phyloP scores from a whole-genome alignment of 2,113 vertebrate species.

The Spheniscus mendiculus region DNA sequence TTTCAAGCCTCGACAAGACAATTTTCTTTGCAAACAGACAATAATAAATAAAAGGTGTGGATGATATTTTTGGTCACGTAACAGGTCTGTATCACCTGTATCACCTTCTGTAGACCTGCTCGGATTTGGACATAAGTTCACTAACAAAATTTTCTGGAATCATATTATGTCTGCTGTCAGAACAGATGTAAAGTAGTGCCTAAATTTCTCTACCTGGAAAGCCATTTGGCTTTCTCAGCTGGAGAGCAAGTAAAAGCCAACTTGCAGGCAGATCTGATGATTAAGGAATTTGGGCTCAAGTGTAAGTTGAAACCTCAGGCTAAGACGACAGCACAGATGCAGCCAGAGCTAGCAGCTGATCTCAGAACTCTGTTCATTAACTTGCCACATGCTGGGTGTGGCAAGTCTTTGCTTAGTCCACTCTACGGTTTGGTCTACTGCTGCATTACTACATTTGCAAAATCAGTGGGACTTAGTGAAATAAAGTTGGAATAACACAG shows the following conservation, averaged over 20 bases:
- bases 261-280: background rate
- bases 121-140: background rate
- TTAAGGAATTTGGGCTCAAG: background rate
- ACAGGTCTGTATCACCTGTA: background rate
- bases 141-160: background rate
- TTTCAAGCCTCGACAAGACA: background rate
- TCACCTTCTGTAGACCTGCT: background rate
- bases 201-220: background rate
- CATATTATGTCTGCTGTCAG: background rate
- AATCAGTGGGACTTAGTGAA: background rate
- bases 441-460: background rate
- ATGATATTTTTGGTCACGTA: background rate
- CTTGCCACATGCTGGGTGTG: background rate
- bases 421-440: fast-evolving
- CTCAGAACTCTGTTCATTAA: background rate
- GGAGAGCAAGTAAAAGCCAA: background rate
- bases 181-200: background rate
- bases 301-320: background rate
- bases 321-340: background rate
- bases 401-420: background rate
- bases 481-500: background rate
- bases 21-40: background rate
- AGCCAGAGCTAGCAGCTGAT: background rate
- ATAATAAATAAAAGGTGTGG: background rate
- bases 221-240: background rate